Evolutionary conservation across 2,113 vertebrate species (phyloP).

Genomic region (Pterocles orientalis): DNA sequence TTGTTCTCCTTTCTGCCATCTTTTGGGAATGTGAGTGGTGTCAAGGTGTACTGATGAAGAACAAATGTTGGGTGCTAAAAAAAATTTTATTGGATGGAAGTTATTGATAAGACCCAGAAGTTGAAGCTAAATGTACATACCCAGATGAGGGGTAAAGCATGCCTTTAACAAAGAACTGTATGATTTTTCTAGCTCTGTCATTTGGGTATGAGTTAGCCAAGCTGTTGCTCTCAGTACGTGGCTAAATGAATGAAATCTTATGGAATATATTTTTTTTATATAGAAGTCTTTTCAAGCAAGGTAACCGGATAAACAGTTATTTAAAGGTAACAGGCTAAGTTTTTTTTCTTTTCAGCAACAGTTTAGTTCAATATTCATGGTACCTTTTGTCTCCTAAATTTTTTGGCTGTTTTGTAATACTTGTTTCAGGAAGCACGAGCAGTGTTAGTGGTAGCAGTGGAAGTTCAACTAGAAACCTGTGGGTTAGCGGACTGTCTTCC

Average conservation of each 20-base stretch:
- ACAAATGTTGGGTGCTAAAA: neutral
- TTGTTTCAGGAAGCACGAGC: slow-evolving; percentile 79
- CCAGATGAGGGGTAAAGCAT: neutral
- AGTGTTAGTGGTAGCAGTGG: slow-evolving; percentile 80
- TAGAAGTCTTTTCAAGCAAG: slow-evolving; percentile 48
- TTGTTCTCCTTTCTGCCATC: neutral
- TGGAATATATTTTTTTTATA: neutral
- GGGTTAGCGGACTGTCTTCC: slow-evolving; percentile 97
- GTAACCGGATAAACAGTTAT: slow-evolving; percentile 42
- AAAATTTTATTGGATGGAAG: neutral
- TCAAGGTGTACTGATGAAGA: neutral
- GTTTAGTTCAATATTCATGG: neutral
- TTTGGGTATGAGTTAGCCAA: neutral
- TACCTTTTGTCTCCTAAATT: slow-evolving; percentile 35
- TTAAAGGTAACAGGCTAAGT: slow-evolving; percentile 48
- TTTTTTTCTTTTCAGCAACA: slow-evolving; percentile 35
- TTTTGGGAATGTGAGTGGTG: neutral
- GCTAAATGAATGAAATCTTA: slow-evolving; percentile 23
- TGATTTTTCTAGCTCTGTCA: neutral
- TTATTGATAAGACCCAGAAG: neutral
- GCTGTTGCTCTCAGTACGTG: neutral
- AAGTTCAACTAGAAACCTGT: slow-evolving; percentile 91
- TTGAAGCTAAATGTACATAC: neutral
- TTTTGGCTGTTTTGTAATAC: slow-evolving; percentile 56
- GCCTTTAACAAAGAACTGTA: neutral